phyloP scores from a whole-genome alignment of 2,113 vertebrate genomes.

The Formicarius rufipectus region DNA sequence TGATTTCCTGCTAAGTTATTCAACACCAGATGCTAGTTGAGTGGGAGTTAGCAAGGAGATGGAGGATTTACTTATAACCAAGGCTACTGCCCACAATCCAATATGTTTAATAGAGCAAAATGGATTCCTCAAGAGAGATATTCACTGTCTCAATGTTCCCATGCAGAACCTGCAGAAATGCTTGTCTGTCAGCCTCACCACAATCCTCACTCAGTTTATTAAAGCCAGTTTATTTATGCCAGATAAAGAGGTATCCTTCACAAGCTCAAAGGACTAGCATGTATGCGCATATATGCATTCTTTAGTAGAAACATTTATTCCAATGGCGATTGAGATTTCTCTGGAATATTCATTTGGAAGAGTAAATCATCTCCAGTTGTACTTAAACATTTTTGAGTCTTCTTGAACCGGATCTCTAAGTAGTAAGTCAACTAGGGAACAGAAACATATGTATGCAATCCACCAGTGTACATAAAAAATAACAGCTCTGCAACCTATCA shows the following conservation, averaged over 20 bases:
- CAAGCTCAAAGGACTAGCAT: not conserved
- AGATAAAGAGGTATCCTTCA: not conserved
- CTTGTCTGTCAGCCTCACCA: not conserved
- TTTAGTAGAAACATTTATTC: not conserved
- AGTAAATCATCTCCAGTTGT: not conserved
- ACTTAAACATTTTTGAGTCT: not conserved
- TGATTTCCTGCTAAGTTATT: conserved; percentile 4
- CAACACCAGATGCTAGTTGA: not conserved
- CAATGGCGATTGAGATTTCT: not conserved
- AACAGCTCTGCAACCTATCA: not conserved
- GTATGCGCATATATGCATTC: not conserved
- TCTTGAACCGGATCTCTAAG: not conserved
- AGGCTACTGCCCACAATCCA: not conserved
- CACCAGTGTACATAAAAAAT: not conserved
- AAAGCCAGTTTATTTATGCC: not conserved
- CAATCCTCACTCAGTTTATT: not conserved
- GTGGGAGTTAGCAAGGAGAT: conserved; percentile 29
- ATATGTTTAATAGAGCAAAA: not conserved
- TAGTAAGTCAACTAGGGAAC: not conserved
- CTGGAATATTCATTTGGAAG: not conserved
- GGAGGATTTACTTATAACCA: conserved; percentile 11
- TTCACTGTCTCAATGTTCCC: not conserved
- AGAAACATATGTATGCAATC: not conserved
- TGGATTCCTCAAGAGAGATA: not conserved
- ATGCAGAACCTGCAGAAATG: not conserved